Evolutionary conservation across 2,888 invertebrate genomes (phyloP), one percentile per base, ranked within the genome.

Genomic region (Volucella bombylans): DNA sequence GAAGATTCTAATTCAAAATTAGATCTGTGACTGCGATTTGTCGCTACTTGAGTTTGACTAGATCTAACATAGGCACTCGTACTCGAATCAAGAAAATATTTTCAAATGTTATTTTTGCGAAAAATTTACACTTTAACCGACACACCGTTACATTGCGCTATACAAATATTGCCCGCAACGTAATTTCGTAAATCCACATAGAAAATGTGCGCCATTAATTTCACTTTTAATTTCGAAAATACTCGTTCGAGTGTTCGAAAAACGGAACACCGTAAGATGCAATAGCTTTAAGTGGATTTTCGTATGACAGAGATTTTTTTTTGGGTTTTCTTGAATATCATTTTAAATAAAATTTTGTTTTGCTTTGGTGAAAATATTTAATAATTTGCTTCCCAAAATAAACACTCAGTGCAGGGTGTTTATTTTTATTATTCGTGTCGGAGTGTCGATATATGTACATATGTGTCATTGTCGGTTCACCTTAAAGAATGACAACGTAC

Each of bases 131-230:
- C 23, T 23, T 23, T 31, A 54, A 45, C 14, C n/a, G 12, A 49
- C 39, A 43, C 8, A 67, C 11, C 54, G 31, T 45, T 10, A 23
- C n/a, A 57, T 31, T 8, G 31, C n/a, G 64, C 47, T 38, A 41
- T 10, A 64, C 39, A 74, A 39, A 31, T 6, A 31, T 31, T 31
- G 31, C 68, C 14, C 57, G 38, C 54, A 71, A 49, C 65, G 64
- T 54, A 69, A 59, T 83, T 79, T 74, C 72, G 67, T 41, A 49
- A 82, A 73, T 69, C 55, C 72, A 68, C 72, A 67, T 78, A 67
- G 49, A 78, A 72, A 68, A 31, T 31, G 31, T 67, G 14, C 67
- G 78, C 52, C 72, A 78, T 68, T 68, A 67, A 64, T 78, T 82
- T 82, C 73, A 82, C 61, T 77, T 82, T 82, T 72, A 57, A 72